These are phyloP conservation scores for Tenebrio molitor DNA, from an alignment of 1,140 invertebrate species.

Conservation along the genomic window DNA sequence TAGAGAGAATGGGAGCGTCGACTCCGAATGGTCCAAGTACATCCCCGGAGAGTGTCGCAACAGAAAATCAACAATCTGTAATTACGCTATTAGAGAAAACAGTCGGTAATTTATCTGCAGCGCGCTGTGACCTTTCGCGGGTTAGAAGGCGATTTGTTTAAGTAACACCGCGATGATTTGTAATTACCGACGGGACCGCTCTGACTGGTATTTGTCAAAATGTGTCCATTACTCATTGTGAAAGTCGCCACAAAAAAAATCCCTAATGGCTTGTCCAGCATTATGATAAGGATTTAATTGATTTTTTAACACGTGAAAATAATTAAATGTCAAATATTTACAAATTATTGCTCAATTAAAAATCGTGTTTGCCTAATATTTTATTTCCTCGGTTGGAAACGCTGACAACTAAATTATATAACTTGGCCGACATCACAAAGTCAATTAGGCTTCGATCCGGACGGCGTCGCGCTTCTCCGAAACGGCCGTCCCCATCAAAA, in stretches of 20 bases:
- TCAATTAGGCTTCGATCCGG: conserved; percentile 6
- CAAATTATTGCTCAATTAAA: conserved; percentile 41
- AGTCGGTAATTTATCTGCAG: conserved; percentile 11
- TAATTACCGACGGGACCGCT: conserved; percentile 12
- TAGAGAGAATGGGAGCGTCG: not conserved
- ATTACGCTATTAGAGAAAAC: conserved; percentile 5
- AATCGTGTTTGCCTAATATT: conserved; percentile 29
- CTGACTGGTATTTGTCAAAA: conserved; percentile 27
- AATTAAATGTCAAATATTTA: conserved; percentile 41
- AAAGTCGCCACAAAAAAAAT: conserved; percentile 14
- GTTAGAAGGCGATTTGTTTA: conserved; percentile 38
- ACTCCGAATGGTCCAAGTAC: conserved; percentile 12
- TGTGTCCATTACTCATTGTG: conserved; percentile 27
- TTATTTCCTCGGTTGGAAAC: conserved; percentile 22
- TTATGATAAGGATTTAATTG: conserved; percentile 39
- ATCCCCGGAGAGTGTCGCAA: conserved; percentile 1
- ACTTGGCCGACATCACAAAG: conserved; percentile 5
- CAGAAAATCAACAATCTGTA: conserved; percentile 19
- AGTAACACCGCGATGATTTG: conserved; percentile 21
- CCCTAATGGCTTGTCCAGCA: conserved; percentile 23
- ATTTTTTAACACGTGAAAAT: conserved; percentile 36
- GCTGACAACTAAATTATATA: conserved; percentile 26
- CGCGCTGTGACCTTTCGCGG: conserved; percentile 8
- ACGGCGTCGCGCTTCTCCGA: not conserved
- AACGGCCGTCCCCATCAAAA: not conserved